Base-by-base conservation (phyloP, 2,113 vertebrate genomes). In the Strix aluco region DNA sequence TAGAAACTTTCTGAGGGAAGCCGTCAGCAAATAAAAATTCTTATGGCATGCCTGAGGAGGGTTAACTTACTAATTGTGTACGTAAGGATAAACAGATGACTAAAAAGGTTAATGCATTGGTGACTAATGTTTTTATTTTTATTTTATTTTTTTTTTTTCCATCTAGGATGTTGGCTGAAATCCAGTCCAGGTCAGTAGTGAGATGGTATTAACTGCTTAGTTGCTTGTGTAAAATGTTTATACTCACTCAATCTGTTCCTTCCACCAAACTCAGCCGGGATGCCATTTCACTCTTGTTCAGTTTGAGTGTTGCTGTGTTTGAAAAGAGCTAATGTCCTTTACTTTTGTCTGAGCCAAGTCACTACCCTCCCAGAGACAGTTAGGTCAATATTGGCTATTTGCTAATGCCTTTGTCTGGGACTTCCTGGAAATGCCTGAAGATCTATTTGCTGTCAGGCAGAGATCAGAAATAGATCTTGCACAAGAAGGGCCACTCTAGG, bases 381-480 rank as follows among this genome's bases (percentile, higher is more conserved):
- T 81, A 40, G 73, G 93, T 69, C 93, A 83, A 8, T 26, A 29
- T 16, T 77, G 79, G 81, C 88, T 62, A 11, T 75, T 88, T 81
- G 90, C 78, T 85, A 4, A 32, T 75, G 81, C 77, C 69, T 92
- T 91, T 94, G 69, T 84, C 57, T 72, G 58, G 34, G 62, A 5
- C 92, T 97, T 96, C 82, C 90, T 77, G 92, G 82, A 77, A 83
- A 30, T 77, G 92, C 79, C 85, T 73, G 87, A 88, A 77, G 88
- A 86, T 92, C 78, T 82, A 36, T 88, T 86, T 93, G 96, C 85
- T 92, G 78, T 93, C 81, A 86, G 74, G 46, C 62, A 6, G 81
- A 66, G 88, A 86, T 93, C 90, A 94, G 85, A 86, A 97, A 95
- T 90, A 96, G 95, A 58, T 71, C 74, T 88, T 92, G 66, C 75